Evolutionary conservation across 2,797 vertebrate genomes (phyloP).

Genomic region (Microhierax caerulescens): DNA sequence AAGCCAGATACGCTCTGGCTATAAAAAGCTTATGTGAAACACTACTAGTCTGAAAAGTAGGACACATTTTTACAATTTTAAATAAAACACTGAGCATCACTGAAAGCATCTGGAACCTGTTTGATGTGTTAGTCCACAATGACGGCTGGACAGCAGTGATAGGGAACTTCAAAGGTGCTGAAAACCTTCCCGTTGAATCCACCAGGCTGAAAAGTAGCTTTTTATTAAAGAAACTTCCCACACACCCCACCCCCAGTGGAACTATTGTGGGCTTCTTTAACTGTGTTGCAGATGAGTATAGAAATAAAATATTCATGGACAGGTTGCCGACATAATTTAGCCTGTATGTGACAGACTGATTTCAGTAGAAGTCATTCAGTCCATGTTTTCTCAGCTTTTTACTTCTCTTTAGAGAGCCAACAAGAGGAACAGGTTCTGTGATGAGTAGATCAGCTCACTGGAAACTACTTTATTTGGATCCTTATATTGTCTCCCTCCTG

Average conservation of each 20-base stretch:
- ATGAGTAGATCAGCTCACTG: neutral
- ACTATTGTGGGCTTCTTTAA: neutral
- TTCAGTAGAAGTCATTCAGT: neutral
- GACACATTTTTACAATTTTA: neutral
- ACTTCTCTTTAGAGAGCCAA: neutral
- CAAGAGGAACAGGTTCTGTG: neutral
- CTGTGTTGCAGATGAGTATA: neutral
- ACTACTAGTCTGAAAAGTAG: neutral
- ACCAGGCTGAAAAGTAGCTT: neutral
- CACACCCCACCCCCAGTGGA: accelerated
- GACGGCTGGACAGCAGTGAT: neutral
- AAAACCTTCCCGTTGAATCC: slow-evolving; percentile 17
- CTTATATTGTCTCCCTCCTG: neutral
- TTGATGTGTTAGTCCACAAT: neutral
- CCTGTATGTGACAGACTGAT: neutral
- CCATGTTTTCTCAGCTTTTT: neutral
- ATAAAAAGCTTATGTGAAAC: neutral
- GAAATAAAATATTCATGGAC: neutral
- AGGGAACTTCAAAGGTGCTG: neutral
- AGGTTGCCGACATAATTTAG: neutral
- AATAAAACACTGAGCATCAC: neutral
- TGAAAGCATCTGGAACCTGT: neutral
- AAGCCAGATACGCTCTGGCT: slow-evolving; percentile 49
- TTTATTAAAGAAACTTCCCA: neutral
- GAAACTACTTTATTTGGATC: neutral